Evolutionary conservation across 2,113 vertebrate genomes (phyloP).

Genomic region (Pheucticus melanocephalus): DNA sequence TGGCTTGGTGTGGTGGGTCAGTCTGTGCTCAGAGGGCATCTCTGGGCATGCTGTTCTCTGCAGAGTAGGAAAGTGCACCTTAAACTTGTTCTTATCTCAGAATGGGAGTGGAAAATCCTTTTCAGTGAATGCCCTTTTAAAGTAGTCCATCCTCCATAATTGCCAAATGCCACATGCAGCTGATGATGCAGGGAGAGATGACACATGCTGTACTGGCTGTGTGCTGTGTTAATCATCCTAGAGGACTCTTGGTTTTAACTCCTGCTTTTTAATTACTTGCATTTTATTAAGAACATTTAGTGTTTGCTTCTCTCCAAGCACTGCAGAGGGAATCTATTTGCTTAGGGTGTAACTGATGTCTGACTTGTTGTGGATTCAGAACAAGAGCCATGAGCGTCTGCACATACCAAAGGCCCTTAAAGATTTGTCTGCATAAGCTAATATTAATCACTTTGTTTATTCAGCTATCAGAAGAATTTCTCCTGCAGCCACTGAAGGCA

Average conservation of each 20-base stretch:
- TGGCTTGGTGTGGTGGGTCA: background rate
- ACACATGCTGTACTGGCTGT: background rate
- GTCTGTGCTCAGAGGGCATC: background rate
- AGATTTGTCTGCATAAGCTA: background rate
- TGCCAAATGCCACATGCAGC: background rate
- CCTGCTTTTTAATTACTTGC: background rate
- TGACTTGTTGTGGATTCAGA: background rate
- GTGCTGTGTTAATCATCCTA: background rate
- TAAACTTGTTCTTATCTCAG: background rate
- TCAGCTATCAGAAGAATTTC: background rate
- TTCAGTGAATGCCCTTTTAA: conserved; percentile 6
- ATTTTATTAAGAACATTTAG: background rate
- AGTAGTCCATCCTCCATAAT: background rate
- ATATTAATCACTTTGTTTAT: background rate
- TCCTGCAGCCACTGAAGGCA: background rate
- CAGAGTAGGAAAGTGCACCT: background rate
- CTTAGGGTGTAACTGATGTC: background rate
- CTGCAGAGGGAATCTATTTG: background rate
- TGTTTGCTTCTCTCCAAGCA: background rate
- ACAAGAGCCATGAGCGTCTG: background rate
- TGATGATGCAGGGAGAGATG: background rate
- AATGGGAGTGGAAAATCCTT: conserved; percentile 25
- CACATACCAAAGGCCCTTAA: background rate
- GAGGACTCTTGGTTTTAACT: background rate
- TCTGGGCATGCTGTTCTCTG: background rate